A percentile compares a stretch with the other conserved stretches of the same genome.
phyloP scores from a whole-genome alignment of 2,888 invertebrate species.

The Drosophila neutralis region DNA sequence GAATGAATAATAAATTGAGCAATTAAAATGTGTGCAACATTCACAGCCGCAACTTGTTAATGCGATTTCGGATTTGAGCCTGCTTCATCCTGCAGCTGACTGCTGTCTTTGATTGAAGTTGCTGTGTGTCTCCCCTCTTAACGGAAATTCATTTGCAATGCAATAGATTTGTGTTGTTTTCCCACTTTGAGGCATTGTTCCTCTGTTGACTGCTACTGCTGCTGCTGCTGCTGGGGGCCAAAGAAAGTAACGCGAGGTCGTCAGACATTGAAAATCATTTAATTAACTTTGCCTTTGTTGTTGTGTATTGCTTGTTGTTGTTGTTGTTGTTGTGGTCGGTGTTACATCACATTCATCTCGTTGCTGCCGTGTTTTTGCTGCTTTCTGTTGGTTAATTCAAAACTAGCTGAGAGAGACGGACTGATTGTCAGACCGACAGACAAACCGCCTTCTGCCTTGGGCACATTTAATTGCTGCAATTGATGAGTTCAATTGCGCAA shows the following conservation, averaged over 20 bases:
- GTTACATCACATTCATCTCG: slow-evolving; percentile 53
- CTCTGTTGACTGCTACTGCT: slow-evolving; percentile 4
- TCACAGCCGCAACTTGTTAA: slow-evolving; percentile 3
- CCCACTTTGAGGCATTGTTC: slow-evolving; percentile 31
- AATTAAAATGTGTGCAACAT: slow-evolving; percentile 10
- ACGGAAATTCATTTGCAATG: slow-evolving; percentile 58
- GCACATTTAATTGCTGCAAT: slow-evolving; percentile 79
- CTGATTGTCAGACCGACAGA: slow-evolving; percentile 1
- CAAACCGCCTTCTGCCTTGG: slow-evolving; percentile 44
- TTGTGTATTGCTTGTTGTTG: slow-evolving; percentile 17
- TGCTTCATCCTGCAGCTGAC: slow-evolving; percentile 43
- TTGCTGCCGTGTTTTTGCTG: slow-evolving; percentile 33
- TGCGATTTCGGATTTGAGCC: slow-evolving; percentile 16
- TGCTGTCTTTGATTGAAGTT: not conserved
- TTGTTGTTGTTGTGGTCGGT: slow-evolving; percentile 19
- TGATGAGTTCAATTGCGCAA: slow-evolving; percentile 81
- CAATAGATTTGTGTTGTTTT: slow-evolving; percentile 46
- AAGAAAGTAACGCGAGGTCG: slow-evolving; percentile 65
- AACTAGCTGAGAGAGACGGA: slow-evolving; percentile 40
- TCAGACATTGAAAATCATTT: slow-evolving; percentile 76
- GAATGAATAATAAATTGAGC: slow-evolving; percentile 5
- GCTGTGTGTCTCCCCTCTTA: slow-evolving; percentile 1
- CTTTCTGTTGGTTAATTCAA: slow-evolving; percentile 68
- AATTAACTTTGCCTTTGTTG: slow-evolving; percentile 62
- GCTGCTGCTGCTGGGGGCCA: slow-evolving; percentile 32